Conservation (phyloP, 2,888 invertebrate genomes). For the Kryphioiulus occultus region DNA sequence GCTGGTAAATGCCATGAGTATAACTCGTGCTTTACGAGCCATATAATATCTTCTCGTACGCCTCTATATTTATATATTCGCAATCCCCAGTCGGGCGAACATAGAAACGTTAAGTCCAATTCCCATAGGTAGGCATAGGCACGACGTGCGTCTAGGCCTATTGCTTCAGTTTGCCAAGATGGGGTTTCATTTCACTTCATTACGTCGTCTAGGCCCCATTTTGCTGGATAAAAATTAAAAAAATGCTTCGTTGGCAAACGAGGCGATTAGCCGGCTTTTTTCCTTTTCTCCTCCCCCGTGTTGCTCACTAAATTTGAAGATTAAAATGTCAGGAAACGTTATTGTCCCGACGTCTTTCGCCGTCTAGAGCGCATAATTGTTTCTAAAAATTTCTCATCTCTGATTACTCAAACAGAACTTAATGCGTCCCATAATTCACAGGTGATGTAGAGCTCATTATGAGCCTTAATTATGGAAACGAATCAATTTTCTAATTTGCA, state of each 20-base stretch:
- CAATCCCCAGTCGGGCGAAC: neutral
- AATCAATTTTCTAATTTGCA: conserved; percentile 49
- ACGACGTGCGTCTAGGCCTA: neutral
- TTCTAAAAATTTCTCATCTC: conserved; percentile 38
- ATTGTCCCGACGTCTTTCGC: neutral
- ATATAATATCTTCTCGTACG: neutral
- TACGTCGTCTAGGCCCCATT: neutral
- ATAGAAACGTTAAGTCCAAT: neutral
- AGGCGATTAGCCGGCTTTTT: conserved; percentile 25
- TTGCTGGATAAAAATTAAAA: neutral
- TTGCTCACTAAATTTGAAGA: conserved; percentile 43
- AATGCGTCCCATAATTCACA: conserved; percentile 28
- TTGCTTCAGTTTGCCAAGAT: neutral
- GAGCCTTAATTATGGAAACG: conserved; percentile 47
- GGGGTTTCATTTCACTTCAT: neutral
- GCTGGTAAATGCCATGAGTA: neutral
- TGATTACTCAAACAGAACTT: conserved; percentile 33
- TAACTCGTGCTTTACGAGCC: conserved; percentile 43
- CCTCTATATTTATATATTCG: neutral
- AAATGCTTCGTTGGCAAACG: neutral
- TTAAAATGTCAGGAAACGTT: conserved; percentile 45
- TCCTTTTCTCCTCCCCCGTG: conserved; percentile 4
- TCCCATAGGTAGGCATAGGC: neutral
- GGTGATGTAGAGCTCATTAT: conserved; percentile 36
- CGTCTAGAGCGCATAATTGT: neutral